A percentile compares a stretch with the other conserved stretches of the same genome.
phyloP scores from a whole-genome alignment of 1,140 invertebrate species.

The Rhynchophorus ferrugineus region DNA sequence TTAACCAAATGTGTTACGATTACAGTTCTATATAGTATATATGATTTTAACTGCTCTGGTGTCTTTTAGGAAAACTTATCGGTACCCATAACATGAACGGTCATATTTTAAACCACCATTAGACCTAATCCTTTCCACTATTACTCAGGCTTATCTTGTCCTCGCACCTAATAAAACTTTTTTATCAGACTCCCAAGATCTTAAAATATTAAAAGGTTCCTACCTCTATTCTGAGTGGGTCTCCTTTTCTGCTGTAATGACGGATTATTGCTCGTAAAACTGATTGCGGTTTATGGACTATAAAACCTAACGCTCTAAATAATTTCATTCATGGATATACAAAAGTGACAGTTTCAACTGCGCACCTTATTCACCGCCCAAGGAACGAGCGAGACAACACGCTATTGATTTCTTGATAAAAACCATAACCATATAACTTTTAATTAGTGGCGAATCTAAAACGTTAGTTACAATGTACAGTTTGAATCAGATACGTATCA shows the following conservation, averaged over 20 bases:
- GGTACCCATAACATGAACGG: no score
- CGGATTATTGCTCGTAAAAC: neutral
- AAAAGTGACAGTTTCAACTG: neutral
- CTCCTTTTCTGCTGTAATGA: neutral
- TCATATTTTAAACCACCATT: neutral
- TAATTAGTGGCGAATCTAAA: no score
- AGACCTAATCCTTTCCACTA: neutral
- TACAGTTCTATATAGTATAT: no score
- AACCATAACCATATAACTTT: no score
- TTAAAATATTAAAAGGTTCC: neutral
- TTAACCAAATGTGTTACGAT: no score
- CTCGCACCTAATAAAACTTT: neutral
- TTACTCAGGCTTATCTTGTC: neutral
- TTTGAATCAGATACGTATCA: no score
- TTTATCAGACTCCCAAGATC: neutral
- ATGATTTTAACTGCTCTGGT: no score
- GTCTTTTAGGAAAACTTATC: no score
- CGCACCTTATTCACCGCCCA: no score
- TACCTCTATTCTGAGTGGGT: neutral
- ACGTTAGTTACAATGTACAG: no score
- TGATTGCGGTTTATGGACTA: neutral
- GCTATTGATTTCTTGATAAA: no score
- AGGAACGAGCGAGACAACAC: no score
- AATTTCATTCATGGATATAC: neutral
- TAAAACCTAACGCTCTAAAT: neutral